Evolutionary conservation across 92 coral and sea anemone species (phyloP).

Genomic region (Diadumene lineata): DNA sequence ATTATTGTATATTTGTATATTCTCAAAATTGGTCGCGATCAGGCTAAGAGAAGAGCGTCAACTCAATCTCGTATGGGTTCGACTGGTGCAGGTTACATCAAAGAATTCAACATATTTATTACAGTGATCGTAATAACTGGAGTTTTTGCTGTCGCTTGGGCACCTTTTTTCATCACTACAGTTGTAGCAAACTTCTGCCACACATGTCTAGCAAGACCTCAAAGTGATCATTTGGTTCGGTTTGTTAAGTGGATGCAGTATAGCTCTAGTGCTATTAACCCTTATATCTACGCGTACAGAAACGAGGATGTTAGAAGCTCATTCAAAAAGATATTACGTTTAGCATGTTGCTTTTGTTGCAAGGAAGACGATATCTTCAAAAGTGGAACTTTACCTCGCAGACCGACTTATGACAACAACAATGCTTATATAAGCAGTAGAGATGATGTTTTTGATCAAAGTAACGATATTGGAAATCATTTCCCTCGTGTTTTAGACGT

Average conservation of each 20-base stretch:
- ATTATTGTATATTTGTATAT: conserved; percentile 60
- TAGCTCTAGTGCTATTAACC: conserved; percentile 72
- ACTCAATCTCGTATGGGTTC: conserved; percentile 44
- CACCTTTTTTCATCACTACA: conserved; percentile 73
- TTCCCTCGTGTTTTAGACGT: neutral
- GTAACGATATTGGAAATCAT: neutral
- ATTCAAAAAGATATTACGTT: conserved; percentile 40
- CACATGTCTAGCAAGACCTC: conserved; percentile 38
- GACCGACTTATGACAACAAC: neutral
- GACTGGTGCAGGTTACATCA: conserved; percentile 61
- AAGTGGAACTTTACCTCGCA: neutral
- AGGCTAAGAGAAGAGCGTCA: conserved; percentile 40
- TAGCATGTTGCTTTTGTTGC: conserved; percentile 33
- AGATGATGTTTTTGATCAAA: neutral
- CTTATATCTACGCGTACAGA: conserved; percentile 86
- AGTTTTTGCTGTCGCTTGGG: conserved; percentile 74
- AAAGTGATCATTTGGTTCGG: conserved; percentile 47
- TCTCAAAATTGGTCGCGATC: conserved; percentile 68
- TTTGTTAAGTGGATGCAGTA: conserved; percentile 88
- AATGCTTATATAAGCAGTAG: neutral
- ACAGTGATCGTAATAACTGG: conserved; percentile 78
- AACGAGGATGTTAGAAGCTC: conserved; percentile 66
- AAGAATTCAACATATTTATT: conserved; percentile 65
- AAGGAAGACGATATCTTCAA: neutral
- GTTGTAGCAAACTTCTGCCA: conserved; percentile 57